Evolutionary conservation across 2,888 invertebrate species (phyloP).

Genomic region (Venustoraphidia nigricollis): DNA sequence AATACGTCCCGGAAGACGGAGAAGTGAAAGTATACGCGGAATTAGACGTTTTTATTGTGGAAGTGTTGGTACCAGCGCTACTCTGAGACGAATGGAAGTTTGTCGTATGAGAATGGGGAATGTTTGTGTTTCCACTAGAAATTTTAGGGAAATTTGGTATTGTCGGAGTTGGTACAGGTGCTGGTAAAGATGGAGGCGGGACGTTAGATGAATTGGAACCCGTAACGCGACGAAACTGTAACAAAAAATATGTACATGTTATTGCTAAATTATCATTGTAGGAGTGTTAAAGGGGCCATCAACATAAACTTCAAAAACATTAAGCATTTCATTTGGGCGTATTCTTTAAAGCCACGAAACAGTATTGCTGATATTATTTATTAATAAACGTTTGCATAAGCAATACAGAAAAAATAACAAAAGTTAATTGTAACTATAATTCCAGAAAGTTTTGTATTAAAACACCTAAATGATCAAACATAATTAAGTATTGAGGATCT

Average conservation of each 20-base stretch:
- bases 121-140: slow-evolving; percentile 14
- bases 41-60: slow-evolving; percentile 40
- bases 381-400: too few relatives aligned
- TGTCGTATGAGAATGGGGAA: slow-evolving; percentile 48
- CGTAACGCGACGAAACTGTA: slow-evolving; percentile 35
- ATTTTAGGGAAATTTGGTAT: slow-evolving; percentile 27
- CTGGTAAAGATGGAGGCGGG: slow-evolving; percentile 56
- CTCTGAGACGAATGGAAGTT: slow-evolving; percentile 28
- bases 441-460: too few relatives aligned
- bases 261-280: background rate
- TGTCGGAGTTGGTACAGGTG: slow-evolving; percentile 47
- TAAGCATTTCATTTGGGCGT: background rate
- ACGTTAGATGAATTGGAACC: slow-evolving; percentile 38
- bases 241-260: slow-evolving; percentile 4
- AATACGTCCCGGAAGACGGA: slow-evolving; percentile 21
- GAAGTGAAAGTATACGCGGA: slow-evolving; percentile 35
- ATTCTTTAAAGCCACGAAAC: background rate
- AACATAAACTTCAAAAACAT: background rate
- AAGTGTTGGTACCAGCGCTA: slow-evolving; percentile 26
- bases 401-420: too few relatives aligned
- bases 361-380: too few relatives aligned
- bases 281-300: background rate
- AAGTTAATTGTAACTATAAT: too few relatives aligned
- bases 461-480: too few relatives aligned
- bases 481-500: too few relatives aligned